Conservation (phyloP, 53 echinoderm and acorn worm genomes). For the Luidia sarsii region DNA sequence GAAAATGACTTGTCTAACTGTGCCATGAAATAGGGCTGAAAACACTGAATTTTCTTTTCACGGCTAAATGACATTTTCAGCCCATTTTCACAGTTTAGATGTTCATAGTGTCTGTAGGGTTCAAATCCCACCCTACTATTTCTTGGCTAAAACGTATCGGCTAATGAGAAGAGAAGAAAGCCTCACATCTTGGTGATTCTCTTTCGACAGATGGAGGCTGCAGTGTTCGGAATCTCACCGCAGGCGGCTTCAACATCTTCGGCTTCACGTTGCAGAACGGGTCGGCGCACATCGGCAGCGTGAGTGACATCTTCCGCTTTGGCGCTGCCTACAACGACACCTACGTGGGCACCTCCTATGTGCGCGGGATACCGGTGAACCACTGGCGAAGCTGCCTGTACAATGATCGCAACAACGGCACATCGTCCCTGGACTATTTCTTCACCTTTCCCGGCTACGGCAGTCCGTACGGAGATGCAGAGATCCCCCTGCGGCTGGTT, state of each 20-base stretch:
- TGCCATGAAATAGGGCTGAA: too few species aligned
- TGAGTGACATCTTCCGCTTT: slow-evolving; percentile 59
- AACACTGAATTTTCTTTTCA: too few species aligned
- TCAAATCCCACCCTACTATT: too few species aligned
- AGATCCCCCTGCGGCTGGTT: slow-evolving; percentile 63
- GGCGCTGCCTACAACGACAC: slow-evolving; percentile 74
- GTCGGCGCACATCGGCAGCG: slow-evolving; percentile 58
- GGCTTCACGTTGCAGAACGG: slow-evolving; percentile 63
- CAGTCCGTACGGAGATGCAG: slow-evolving; percentile 16
- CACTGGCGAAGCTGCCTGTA: slow-evolving; percentile 71
- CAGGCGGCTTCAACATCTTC: slow-evolving; percentile 43
- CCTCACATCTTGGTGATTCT: too few species aligned
- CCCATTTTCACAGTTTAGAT: too few species aligned
- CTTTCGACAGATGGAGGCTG: slow-evolving; percentile 12
- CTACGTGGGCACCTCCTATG: slow-evolving; percentile 60
- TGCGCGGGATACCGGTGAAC: slow-evolving; percentile 73
- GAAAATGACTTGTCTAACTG: too few species aligned
- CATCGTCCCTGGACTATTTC: slow-evolving; percentile 61
- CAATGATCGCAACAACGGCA: background rate
- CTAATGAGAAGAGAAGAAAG: too few species aligned
- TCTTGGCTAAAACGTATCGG: too few species aligned
- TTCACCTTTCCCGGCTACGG: slow-evolving; percentile 60
- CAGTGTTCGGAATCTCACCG: slow-evolving; percentile 16
- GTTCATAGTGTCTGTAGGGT: too few species aligned
- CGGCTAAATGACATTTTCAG: too few species aligned